These are phyloP conservation scores for Pteria penguin DNA, from an alignment of 2,888 invertebrate genomes.

Conservation along the genomic window DNA sequence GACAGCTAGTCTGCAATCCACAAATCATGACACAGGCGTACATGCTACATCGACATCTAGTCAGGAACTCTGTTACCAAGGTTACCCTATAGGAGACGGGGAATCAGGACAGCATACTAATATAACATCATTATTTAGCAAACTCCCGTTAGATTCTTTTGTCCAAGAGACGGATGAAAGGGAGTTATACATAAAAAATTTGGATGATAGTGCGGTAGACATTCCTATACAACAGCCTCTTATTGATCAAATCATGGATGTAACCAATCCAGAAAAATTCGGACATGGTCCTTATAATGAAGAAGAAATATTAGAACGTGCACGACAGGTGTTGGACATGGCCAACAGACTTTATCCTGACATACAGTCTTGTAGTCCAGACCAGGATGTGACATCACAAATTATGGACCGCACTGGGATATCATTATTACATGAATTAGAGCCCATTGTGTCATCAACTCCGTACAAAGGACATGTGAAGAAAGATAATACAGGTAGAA, in stretches of 20 bases:
- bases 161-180: constrained; percentile 9
- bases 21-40: constrained; percentile 65
- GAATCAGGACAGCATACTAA: constrained; percentile 30
- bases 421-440: constrained; percentile 38
- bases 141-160: constrained; percentile 11
- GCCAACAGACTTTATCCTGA: constrained; percentile 58
- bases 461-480: not conserved
- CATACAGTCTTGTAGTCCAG: constrained; percentile 22
- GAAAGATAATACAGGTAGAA: not conserved
- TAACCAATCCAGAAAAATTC: constrained; percentile 40
- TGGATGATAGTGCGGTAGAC: constrained; percentile 29
- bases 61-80: constrained; percentile 7
- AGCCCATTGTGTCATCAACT: constrained; percentile 47
- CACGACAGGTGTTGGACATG: constrained; percentile 56
- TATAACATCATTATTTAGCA: constrained; percentile 21
- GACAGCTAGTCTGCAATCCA: constrained; percentile 72
- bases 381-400: constrained; percentile 18
- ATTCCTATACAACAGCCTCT: constrained; percentile 21
- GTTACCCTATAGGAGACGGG: constrained; percentile 28
- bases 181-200: not conserved
- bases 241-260: constrained; percentile 40
- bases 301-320: constrained; percentile 58
- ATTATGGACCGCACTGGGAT: constrained; percentile 22
- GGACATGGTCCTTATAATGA: constrained; percentile 46
- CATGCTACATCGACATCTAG: constrained; percentile 62